Percentiles rank a stretch among this genome's conserved stretches.
These are phyloP conservation scores for Drosophila mimetica DNA, from an alignment of 2,888 invertebrate species.

Conservation along the genomic window DNA sequence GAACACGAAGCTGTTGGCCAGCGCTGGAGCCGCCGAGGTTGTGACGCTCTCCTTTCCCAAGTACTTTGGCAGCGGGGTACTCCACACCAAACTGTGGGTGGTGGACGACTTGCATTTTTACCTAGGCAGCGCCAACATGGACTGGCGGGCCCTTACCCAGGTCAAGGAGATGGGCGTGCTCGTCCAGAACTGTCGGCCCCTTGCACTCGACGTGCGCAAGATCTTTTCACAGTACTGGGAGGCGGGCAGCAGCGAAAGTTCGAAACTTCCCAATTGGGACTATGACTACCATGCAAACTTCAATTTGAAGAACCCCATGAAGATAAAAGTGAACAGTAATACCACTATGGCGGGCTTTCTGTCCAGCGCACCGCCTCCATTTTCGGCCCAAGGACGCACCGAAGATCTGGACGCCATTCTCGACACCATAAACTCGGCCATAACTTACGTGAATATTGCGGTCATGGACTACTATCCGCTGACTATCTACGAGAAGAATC, in stretches of 20 bases:
- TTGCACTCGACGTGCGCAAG: slow-evolving; percentile 88
- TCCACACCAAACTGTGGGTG: slow-evolving; percentile 98
- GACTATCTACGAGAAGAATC: slow-evolving; percentile 89
- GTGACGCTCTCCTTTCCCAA: slow-evolving; percentile 62
- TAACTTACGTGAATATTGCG: slow-evolving; percentile 94
- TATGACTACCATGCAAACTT: slow-evolving; percentile 88
- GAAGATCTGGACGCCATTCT: slow-evolving; percentile 94
- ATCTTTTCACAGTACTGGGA: slow-evolving; percentile 97
- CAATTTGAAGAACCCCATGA: slow-evolving; percentile 90
- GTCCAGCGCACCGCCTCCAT: slow-evolving; percentile 95
- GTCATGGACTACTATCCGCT: slow-evolving; percentile 99
- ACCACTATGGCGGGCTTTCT: slow-evolving; percentile 86
- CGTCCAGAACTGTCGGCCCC: slow-evolving; percentile 84
- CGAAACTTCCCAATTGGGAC: slow-evolving; percentile 92
- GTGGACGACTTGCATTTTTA: slow-evolving; percentile 95
- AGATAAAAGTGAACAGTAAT: slow-evolving; percentile 87
- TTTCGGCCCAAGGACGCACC: slow-evolving; percentile 92
- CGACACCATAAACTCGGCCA: slow-evolving; percentile 91
- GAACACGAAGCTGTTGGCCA: slow-evolving; percentile 55
- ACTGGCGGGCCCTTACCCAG: slow-evolving; percentile 98
- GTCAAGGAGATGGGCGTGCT: slow-evolving; percentile 92
- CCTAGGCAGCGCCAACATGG: slow-evolving; percentile 98
- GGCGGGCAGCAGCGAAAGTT: slow-evolving; percentile 88
- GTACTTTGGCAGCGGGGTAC: slow-evolving; percentile 92
- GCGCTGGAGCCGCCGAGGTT: slow-evolving; percentile 89